Evolutionary conservation across 2,888 invertebrate genomes (phyloP), one percentile per base, ranked within the genome.

Genomic region (Eilema caniola): DNA sequence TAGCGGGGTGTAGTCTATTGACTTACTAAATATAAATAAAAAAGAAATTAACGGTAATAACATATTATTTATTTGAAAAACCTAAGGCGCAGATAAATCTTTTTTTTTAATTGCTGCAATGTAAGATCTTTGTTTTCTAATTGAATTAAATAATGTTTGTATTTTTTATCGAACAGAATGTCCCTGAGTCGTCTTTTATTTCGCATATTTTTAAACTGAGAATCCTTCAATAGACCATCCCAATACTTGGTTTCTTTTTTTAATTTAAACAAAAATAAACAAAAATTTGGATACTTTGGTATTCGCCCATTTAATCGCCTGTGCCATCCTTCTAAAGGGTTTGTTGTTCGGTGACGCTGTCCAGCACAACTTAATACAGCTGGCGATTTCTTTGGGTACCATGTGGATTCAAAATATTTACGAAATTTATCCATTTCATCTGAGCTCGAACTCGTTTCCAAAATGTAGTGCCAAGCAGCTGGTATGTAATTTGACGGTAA

Each of bases 301-400:
- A 47, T 20, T 2, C 67, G 66, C 16, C 37, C 41, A 64, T 73
- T 70, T 41, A 70, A n/a, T 23, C 75, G 68, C 56, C 65, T 61
- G 62, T 75, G 75, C 70, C 72, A 75, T n/a, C 72, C 75, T 62
- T 75, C 70, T 25, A 75, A 56, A 14, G 70, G 70, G n/a, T 71
- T 74, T 16, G 74, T 74, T 14, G 75, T 75, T 60, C 72, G 62
- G 47, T 75, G 69, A 33, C 75, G 63, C 59, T 72, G 70, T 14
- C 63, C 60, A 31, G 74, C 74, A 65, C 71, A 74, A 31, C 71
- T 74, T 24, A 74, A 28, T 61, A 73, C 62, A 14, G 69, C 23
- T 25, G 72, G 59, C 16, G 66, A 37, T 33, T 63, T 67, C 62
- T 71, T 69, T 20, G 72, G 70, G 62, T 75, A 73, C 62, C 73